Evolutionary conservation across 2,888 invertebrate genomes (phyloP).

Genomic region (Andrena camellia): DNA sequence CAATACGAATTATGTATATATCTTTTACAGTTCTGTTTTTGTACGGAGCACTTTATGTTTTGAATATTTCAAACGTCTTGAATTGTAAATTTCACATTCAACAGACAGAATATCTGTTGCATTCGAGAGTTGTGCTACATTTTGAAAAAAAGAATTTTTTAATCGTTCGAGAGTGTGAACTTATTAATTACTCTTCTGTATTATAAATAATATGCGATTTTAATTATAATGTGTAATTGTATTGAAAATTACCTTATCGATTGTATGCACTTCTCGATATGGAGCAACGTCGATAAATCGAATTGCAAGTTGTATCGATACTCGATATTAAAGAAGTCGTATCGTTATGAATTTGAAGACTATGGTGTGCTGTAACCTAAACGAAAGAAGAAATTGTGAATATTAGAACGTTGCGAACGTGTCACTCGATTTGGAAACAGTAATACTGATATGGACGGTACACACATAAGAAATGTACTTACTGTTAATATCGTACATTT

Average conservation of each 20-base stretch:
- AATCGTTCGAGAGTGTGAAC: too few species aligned
- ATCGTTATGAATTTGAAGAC: conserved; percentile 14
- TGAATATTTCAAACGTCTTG: too few species aligned
- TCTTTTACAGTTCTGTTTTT: too few species aligned
- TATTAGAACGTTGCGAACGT: neutral
- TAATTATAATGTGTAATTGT: neutral
- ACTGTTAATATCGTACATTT: conserved; percentile 26
- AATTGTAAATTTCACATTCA: too few species aligned
- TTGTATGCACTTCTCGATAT: neutral
- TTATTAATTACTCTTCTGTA: too few species aligned
- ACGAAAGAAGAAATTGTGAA: conserved; percentile 13
- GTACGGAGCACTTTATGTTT: too few species aligned
- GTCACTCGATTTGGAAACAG: conserved; percentile 6
- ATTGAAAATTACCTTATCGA: neutral
- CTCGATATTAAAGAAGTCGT: neutral
- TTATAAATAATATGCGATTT: neutral
- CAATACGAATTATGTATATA: neutral
- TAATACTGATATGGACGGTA: conserved; percentile 58
- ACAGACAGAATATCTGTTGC: too few species aligned
- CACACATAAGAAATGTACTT: conserved; percentile 69
- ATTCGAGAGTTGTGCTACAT: too few species aligned
- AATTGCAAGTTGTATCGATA: neutral
- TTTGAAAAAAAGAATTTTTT: too few species aligned
- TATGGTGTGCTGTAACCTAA: conserved; percentile 20
- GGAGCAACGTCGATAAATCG: neutral